These are phyloP conservation scores for Drosophila miranda DNA, from an alignment of 1,140 invertebrate species.

Conservation along the genomic window DNA sequence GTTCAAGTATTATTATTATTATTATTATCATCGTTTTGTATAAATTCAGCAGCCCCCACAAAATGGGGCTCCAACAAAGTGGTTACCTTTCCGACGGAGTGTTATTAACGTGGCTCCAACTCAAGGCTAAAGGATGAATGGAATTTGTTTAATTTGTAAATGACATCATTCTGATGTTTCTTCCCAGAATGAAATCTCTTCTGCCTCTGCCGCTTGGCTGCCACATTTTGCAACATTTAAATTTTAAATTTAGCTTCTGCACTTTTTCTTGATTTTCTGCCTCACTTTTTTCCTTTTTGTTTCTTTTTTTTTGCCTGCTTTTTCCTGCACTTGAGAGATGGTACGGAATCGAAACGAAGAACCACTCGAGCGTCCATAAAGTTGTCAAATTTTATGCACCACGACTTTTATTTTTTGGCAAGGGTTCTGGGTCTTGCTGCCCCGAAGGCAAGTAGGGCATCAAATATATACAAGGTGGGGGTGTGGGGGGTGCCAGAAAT, in stretches of 20 bases:
- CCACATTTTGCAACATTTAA: constrained; percentile 62
- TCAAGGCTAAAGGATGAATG: constrained; percentile 41
- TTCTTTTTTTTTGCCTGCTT: constrained; percentile 5
- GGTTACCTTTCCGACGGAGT: constrained; percentile 32
- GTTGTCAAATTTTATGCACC: constrained; percentile 80
- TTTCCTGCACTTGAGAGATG: no score
- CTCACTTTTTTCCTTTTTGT: not conserved
- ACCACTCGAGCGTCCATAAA: constrained; percentile 73
- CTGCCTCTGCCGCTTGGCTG: constrained; percentile 22
- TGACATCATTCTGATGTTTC: constrained; percentile 26
- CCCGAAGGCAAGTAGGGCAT: constrained; percentile 41
- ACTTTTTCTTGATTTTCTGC: constrained; percentile 30
- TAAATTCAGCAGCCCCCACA: constrained; percentile 49
- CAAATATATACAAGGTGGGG: constrained; percentile 23
- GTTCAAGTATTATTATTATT: constrained; percentile 53
- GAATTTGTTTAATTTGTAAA: constrained; percentile 13
- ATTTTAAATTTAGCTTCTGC: constrained; percentile 69
- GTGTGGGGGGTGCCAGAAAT: constrained; percentile 6
- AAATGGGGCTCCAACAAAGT: constrained; percentile 41
- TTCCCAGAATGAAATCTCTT: constrained; percentile 2
- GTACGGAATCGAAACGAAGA: constrained; percentile 40
- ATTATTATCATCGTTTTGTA: constrained; percentile 46
- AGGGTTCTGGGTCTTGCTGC: constrained; percentile 27
- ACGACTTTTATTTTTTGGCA: constrained; percentile 71
- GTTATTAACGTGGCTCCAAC: constrained; percentile 44